Conservation (phyloP, 2,113 vertebrate species). For the Serilophus lunatus region DNA sequence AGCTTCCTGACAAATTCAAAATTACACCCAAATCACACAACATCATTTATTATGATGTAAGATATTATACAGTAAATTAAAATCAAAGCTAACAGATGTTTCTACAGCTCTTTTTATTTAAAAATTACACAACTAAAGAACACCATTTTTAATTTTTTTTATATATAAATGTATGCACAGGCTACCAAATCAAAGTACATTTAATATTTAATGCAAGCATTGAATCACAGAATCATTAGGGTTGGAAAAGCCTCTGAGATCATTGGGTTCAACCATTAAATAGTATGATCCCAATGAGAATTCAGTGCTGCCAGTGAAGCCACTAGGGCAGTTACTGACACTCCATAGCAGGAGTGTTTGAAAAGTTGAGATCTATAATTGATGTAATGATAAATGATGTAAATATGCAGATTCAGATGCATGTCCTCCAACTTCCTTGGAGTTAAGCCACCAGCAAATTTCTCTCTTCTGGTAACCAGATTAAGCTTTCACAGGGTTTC, state of each 20-base stretch:
- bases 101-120: constrained; percentile 4
- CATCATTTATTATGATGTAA: constrained; percentile 33
- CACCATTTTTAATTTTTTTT: not conserved
- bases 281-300: not conserved
- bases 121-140: not conserved
- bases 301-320: not conserved
- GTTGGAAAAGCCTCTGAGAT: not conserved
- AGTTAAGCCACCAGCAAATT: no score
- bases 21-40: constrained; percentile 9
- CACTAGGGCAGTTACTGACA: not conserved
- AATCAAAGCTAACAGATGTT: constrained; percentile 29
- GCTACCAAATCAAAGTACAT: not conserved
- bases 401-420: rapidly evolving
- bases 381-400: not conserved
- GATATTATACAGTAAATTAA: constrained; percentile 40
- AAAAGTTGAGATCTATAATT: not conserved
- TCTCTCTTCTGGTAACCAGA: no score
- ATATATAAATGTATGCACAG: not conserved
- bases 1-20: constrained; percentile 42
- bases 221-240: not conserved
- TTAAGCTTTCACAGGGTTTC: not conserved
- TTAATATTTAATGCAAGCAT: not conserved
- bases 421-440: rapidly evolving
- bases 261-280: not conserved
- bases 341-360: not conserved